Base-by-base conservation (phyloP, 1,140 invertebrate genomes). In the Ceratosolen fusciceps region DNA sequence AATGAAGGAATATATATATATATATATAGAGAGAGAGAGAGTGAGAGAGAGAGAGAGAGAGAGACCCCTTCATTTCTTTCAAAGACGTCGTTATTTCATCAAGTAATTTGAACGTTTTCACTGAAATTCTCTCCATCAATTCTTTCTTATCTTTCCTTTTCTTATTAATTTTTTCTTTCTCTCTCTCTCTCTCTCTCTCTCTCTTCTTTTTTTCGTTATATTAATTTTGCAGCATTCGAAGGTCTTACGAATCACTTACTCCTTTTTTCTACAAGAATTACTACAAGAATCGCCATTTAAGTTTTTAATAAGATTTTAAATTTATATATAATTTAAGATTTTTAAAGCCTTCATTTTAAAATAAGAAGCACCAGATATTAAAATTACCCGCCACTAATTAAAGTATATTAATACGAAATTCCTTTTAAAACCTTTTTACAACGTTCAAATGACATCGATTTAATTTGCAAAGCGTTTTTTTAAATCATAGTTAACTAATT, bases 121-220 rank as follows among this genome's bases (percentile, higher is more conserved):
- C 31, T 67, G 21, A 68, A 47, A 68, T 31, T 68, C 65, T n/a
- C 19, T 8, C n/a, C n/a, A n/a, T n/a, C n/a, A n/a, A n/a, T n/a
- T n/a, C n/a, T n/a, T n/a, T n/a, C n/a, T n/a, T n/a, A n/a, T n/a
- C n/a, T n/a, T n/a, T n/a, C n/a, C n/a, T n/a, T n/a, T n/a, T n/a
- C n/a, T n/a, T n/a, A n/a, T n/a, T n/a, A n/a, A n/a, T n/a, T n/a
- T n/a, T n/a, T n/a, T n/a, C n/a, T n/a, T n/a, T n/a, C n/a, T n/a
- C n/a, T n/a, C n/a, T n/a, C n/a, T n/a, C n/a, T n/a, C n/a, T n/a
- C n/a, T n/a, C n/a, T n/a, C n/a, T n/a, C n/a, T n/a, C n/a, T n/a
- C n/a, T n/a, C n/a, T n/a, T n/a, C n/a, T n/a, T n/a, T n/a, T n/a
- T n/a, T n/a, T n/a, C n/a, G n/a, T n/a, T n/a, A 16, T 29, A 52